These are phyloP conservation scores for Drosophila planitibia DNA, from an alignment of 2,888 invertebrate species.

Conservation along the genomic window DNA sequence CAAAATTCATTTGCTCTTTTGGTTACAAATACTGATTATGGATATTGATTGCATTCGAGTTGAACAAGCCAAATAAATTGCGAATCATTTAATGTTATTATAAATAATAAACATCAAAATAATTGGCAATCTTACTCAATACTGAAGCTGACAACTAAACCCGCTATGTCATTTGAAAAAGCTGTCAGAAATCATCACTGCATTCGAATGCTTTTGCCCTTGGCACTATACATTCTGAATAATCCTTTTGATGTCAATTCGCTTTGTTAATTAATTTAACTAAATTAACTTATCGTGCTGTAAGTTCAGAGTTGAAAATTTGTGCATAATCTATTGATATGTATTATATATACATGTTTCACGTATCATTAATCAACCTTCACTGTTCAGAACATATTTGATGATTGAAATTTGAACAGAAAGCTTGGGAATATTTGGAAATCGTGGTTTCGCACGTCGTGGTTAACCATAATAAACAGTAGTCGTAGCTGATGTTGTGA, in stretches of 20 bases:
- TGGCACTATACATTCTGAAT: neutral
- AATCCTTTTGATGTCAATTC: neutral
- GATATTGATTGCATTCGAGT: conserved; percentile 42
- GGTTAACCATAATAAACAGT: conserved; percentile 21
- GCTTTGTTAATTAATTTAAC: neutral
- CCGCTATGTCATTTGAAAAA: conserved; percentile 2
- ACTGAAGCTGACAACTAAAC: conserved; percentile 6
- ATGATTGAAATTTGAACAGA: neutral
- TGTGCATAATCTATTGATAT: neutral
- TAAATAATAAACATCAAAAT: neutral
- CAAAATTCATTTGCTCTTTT: conserved; percentile 45
- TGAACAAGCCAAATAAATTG: conserved; percentile 22
- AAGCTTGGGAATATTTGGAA: neutral
- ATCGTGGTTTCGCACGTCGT: neutral
- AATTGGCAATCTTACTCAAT: conserved; percentile 4
- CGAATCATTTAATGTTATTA: conserved; percentile 21
- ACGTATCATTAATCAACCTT: no score
- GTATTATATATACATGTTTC: neutral
- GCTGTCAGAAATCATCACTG: conserved; percentile 16
- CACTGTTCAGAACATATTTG: neutral
- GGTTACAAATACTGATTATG: conserved; percentile 5
- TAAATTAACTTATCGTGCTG: neutral
- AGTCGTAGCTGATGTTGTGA: conserved; percentile 15
- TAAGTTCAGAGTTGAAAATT: neutral
- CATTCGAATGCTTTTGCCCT: neutral